Evolutionary conservation across 2,888 invertebrate genomes (phyloP), one percentile per base, ranked within the genome.

Genomic region (Aphidius colemani): DNA sequence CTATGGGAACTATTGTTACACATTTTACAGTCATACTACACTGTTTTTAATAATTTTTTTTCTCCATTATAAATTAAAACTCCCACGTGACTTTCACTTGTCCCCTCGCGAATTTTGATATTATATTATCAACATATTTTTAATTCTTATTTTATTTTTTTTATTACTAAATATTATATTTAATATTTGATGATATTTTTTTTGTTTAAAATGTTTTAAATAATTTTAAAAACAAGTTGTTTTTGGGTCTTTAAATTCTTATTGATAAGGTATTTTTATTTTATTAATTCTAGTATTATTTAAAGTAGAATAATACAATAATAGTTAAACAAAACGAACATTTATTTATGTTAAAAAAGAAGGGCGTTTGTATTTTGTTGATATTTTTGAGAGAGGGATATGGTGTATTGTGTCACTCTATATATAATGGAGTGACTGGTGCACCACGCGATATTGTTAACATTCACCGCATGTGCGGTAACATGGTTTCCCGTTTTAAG

Each of bases 31-130:
- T 77, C 77, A 73, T 77, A 69, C 67, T 65, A 61, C 73, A 73
- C 76, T 75, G 76, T 78, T 76, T 71, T 73, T 72, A 53, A 55
- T 39, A 10, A 39, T 61, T 68, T 66, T 66, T 57, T 64, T 63
- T 65, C 68, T 66, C 64, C 63, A 66, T 68, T 73, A 71, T 30
- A 30, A 30, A 30, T 71, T 57, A 11, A 57, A 70, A 77, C 77
- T 81, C 81, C 78, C 81, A 81, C 80, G 80, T 78, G 72, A 76
- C 82, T 82, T 82, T 82, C 82, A 81, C 82, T 80, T 77, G 79
- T 82, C 79, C 72, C 76, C 57, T 48, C 76, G 73, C 69, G 67
- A 71, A 72, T 70, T 67, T 62, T 67, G 60, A 61, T 57, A 51
- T 63, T 61, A 59, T 39, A 64, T 61, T 59, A 11, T 65, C 57